Evolutionary conservation across 2,888 invertebrate genomes (phyloP).

Genomic region (Onthophagus sagittarius): DNA sequence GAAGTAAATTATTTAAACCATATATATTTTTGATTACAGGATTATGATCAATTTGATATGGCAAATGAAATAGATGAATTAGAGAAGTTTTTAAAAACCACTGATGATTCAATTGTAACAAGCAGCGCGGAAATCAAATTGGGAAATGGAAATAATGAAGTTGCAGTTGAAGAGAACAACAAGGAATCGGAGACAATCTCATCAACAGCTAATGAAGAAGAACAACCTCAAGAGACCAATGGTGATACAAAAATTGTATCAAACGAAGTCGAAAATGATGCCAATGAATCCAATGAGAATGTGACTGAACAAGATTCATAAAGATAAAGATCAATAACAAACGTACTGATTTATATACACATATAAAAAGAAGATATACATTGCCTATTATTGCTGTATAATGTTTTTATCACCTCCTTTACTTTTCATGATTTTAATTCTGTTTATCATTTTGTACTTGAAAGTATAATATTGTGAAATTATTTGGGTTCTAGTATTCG

Average conservation of each 20-base stretch:
- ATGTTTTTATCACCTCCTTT: too few relatives aligned
- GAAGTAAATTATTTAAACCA: too few relatives aligned
- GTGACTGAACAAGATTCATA: conserved; percentile 8
- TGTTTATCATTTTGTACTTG: neutral
- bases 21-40: conserved; percentile 61
- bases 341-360: neutral
- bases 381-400: conserved; percentile 3
- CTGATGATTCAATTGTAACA: conserved; percentile 53
- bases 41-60: conserved; percentile 89
- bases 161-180: conserved; percentile 35
- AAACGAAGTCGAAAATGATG: conserved; percentile 28
- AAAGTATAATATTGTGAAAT: neutral
- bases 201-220: conserved; percentile 5
- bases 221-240: conserved; percentile 21
- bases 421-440: too few relatives aligned
- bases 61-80: conserved; percentile 88
- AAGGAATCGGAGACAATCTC: neutral
- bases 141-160: conserved; percentile 39
- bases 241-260: conserved; percentile 19
- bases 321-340: neutral
- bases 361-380: conserved; percentile 4
- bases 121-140: conserved; percentile 50
- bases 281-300: neutral
- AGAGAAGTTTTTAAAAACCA: conserved; percentile 81
- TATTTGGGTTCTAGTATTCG: neutral